Evolutionary conservation across 2,888 invertebrate species (phyloP).

Genomic region (Smittia aterrima): DNA sequence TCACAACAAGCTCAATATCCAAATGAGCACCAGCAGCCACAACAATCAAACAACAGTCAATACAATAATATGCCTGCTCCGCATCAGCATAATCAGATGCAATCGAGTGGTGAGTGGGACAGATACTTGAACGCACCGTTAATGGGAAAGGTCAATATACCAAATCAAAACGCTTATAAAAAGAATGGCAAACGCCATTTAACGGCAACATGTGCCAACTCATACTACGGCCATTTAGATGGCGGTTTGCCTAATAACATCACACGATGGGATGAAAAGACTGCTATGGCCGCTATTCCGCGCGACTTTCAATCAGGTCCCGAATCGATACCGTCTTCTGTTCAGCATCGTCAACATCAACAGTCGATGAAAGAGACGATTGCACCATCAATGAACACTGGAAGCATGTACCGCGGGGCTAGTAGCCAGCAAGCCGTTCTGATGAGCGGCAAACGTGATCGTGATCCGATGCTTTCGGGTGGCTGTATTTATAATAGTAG

Average conservation of each 20-base stretch:
- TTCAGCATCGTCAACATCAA: slow-evolving; percentile 48
- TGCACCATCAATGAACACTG: slow-evolving; percentile 38
- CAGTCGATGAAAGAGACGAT: slow-evolving; percentile 43
- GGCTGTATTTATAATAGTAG: slow-evolving; percentile 46
- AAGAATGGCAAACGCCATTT: slow-evolving; percentile 43
- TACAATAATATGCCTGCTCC: slow-evolving; percentile 24
- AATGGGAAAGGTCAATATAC: slow-evolving; percentile 39
- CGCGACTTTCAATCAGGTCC: slow-evolving; percentile 55
- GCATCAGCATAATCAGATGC: slow-evolving; percentile 48
- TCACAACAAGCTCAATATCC: slow-evolving; percentile 52
- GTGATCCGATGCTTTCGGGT: slow-evolving; percentile 55
- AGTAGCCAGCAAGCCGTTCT: slow-evolving; percentile 41
- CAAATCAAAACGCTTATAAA: slow-evolving; percentile 35
- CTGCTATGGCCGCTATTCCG: slow-evolving; percentile 55
- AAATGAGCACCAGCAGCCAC: slow-evolving; percentile 48
- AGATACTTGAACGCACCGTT: slow-evolving; percentile 47
- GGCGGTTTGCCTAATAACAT: slow-evolving; percentile 42
- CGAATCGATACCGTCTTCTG: slow-evolving; percentile 48
- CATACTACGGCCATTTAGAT: slow-evolving; percentile 47
- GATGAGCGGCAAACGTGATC: slow-evolving; percentile 48
- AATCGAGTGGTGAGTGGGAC: slow-evolving; percentile 47
- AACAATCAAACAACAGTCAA: slow-evolving; percentile 45
- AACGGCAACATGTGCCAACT: slow-evolving; percentile 48
- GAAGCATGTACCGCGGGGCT: slow-evolving; percentile 34
- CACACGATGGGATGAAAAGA: slow-evolving; percentile 48